These are phyloP conservation scores for Stegostoma tigrinum DNA, from an alignment of 2,113 vertebrate genomes.

Conservation along the genomic window DNA sequence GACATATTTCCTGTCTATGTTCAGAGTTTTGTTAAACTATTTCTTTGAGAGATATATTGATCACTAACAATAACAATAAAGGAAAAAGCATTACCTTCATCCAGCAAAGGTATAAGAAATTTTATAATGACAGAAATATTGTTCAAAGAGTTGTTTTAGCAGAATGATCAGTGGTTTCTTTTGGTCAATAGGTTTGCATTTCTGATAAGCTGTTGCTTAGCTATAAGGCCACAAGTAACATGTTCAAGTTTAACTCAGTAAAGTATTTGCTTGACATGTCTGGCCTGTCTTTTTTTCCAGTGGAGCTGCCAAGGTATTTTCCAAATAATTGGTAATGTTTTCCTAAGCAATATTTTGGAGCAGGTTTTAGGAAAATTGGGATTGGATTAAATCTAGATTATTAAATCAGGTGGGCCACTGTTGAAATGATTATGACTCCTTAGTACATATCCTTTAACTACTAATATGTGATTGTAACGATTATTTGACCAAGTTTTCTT, in stretches of 20 bases:
- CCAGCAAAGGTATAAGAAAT: not conserved
- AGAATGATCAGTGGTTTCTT: not conserved
- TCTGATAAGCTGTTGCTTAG: not conserved
- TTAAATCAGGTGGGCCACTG: not conserved
- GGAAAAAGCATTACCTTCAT: not conserved
- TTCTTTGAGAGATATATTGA: not conserved
- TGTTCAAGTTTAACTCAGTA: not conserved
- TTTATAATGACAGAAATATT: not conserved
- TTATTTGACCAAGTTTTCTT: not conserved
- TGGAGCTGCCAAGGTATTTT: not conserved
- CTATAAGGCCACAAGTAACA: not conserved
- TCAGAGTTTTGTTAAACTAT: not conserved
- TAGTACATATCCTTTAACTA: not conserved
- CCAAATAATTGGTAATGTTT: not conserved
- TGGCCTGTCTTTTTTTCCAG: not conserved
- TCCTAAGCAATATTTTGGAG: not conserved
- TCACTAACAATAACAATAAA: not conserved
- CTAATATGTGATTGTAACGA: not conserved
- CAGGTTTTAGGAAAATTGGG: not conserved
- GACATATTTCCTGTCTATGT: not conserved
- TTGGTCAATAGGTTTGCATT: not conserved
- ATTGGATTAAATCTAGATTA: slow-evolving; percentile 9
- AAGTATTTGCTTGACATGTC: not conserved
- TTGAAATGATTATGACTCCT: not conserved
- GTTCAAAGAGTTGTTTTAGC: not conserved